A percentile compares a stretch with the other conserved stretches of the same genome.
These are phyloP conservation scores for Cyprinodon diabolis DNA, from an alignment of 2,797 vertebrate genomes.

Conservation along the genomic window DNA sequence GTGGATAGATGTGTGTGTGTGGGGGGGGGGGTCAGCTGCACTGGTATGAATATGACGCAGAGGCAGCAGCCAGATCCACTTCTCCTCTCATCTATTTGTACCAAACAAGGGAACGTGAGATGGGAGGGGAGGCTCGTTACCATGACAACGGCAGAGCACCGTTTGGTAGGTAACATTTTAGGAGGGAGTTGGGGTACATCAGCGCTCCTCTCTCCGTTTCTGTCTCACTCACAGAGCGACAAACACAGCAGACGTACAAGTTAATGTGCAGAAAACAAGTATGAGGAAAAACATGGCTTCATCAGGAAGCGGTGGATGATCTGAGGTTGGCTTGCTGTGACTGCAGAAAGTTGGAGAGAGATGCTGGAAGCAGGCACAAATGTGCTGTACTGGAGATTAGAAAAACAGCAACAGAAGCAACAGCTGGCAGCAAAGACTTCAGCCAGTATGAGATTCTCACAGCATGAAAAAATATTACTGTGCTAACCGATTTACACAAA, in stretches of 20 bases:
- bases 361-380: conserved; percentile 13
- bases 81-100: conserved; percentile 77
- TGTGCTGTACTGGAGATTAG: not conserved
- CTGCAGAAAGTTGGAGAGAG: conserved; percentile 20
- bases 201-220: conserved; percentile 39
- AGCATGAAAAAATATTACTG: not conserved
- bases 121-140: conserved; percentile 82
- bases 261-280: conserved; percentile 16
- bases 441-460: not conserved
- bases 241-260: conserved; percentile 14
- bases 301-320: conserved; percentile 38
- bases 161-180: conserved; percentile 76
- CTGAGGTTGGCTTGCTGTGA: conserved; percentile 25
- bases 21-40: conserved; percentile 75
- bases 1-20: conserved; percentile 37
- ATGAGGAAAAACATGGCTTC: conserved; percentile 30
- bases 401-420: not conserved
- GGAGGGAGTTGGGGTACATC: conserved; percentile 76
- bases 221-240: conserved; percentile 28
- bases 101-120: conserved; percentile 61
- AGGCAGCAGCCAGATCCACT: conserved; percentile 82
- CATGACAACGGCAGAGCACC: conserved; percentile 88
- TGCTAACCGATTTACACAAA: not conserved
- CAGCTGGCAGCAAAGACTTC: not conserved
- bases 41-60: conserved; percentile 87